Percentiles rank a stretch among this genome's conserved stretches.
These are phyloP conservation scores for Atta colombica DNA, from an alignment of 1,140 invertebrate genomes.

Conservation along the genomic window DNA sequence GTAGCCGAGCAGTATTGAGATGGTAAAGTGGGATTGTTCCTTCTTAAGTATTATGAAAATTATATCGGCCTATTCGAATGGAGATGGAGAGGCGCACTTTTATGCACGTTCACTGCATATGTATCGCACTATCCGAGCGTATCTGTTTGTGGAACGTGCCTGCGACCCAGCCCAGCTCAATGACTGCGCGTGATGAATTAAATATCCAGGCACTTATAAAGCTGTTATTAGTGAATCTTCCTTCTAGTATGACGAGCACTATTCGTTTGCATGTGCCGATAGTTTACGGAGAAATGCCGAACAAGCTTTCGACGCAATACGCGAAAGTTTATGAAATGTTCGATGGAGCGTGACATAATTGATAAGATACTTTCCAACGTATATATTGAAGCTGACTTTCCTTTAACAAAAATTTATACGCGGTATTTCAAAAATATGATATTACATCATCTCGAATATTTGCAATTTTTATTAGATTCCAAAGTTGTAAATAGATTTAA, in stretches of 20 bases:
- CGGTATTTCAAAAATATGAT: background rate
- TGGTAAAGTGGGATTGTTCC: background rate
- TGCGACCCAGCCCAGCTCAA: background rate
- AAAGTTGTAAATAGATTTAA: background rate
- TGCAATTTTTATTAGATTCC: background rate
- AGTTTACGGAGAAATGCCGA: constrained; percentile 7
- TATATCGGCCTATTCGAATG: constrained; percentile 48
- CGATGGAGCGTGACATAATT: constrained; percentile 24
- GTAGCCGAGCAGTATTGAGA: constrained; percentile 20
- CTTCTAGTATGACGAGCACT: background rate
- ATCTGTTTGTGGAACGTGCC: constrained; percentile 54
- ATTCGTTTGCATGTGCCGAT: constrained; percentile 43
- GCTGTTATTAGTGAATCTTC: constrained; percentile 38
- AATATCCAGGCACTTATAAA: constrained; percentile 59
- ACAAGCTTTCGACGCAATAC: constrained; percentile 1
- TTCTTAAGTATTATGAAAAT: constrained; percentile 49
- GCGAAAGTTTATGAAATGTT: constrained; percentile 8
- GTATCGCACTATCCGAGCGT: constrained; percentile 36
- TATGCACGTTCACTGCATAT: constrained; percentile 36
- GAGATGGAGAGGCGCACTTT: constrained; percentile 33
- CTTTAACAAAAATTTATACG: background rate
- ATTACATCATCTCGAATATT: constrained; percentile 6
- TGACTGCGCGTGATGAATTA: constrained; percentile 54
- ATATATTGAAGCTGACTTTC: background rate
- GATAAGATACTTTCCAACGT: background rate